These are phyloP conservation scores for Frankliniella fusca DNA, from an alignment of 2,888 invertebrate species.

Conservation along the genomic window DNA sequence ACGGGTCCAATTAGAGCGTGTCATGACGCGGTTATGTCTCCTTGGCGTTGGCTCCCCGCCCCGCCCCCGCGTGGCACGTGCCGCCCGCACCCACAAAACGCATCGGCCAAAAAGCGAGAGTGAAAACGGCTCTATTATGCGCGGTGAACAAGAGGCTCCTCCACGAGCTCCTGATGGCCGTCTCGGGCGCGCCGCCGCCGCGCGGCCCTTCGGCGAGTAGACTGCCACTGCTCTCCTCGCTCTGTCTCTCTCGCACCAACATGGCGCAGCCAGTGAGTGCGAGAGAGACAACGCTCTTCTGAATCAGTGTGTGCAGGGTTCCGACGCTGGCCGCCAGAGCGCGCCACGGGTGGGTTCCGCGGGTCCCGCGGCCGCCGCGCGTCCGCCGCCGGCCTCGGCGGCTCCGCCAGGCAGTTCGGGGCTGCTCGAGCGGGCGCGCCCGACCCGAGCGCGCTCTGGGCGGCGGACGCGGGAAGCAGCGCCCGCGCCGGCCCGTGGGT, in stretches of 20 bases:
- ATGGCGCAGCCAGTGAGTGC: too few relatives aligned
- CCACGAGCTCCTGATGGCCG: conserved; percentile 4
- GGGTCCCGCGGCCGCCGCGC: background rate
- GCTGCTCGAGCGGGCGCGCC: background rate
- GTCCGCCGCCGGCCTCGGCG: background rate
- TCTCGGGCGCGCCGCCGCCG: background rate
- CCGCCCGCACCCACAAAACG: background rate
- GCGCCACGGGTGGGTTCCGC: background rate
- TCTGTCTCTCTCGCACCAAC: too few relatives aligned
- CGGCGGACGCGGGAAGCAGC: background rate
- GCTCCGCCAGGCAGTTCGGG: background rate
- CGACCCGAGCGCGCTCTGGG: background rate
- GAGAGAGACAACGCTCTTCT: too few relatives aligned
- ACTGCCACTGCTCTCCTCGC: too few relatives aligned
- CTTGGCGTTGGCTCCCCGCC: background rate
- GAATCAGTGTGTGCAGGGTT: too few relatives aligned
- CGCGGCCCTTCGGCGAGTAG: too few relatives aligned
- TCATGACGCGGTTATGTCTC: too few relatives aligned
- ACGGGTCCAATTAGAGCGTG: too few relatives aligned
- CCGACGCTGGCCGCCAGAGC: background rate
- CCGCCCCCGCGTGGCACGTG: background rate
- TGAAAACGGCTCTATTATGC: conserved; percentile 8
- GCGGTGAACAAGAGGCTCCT: background rate
- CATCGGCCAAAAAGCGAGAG: conserved; percentile 17
- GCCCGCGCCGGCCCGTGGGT: background rate